Percentiles rank a stretch among this genome's conserved stretches.
These are phyloP conservation scores for Pinna nobilis DNA, from an alignment of 1,140 invertebrate genomes.

Conservation along the genomic window DNA sequence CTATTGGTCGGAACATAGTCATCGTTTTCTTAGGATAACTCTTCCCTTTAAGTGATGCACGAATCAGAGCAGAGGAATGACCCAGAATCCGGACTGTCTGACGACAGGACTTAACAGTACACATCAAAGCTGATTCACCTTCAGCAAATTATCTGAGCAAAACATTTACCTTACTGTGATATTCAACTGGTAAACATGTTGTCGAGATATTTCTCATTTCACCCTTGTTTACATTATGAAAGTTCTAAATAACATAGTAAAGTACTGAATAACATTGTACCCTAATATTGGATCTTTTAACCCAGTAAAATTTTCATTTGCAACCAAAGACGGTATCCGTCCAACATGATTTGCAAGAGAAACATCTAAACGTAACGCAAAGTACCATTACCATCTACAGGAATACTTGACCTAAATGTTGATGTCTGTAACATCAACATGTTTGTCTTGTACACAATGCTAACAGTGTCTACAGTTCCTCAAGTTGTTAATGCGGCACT, in stretches of 20 bases:
- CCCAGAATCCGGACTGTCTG: neutral
- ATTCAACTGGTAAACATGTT: neutral
- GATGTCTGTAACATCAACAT: neutral
- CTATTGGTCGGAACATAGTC: neutral
- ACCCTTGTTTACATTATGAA: no score
- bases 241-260: no score
- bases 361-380: slow-evolving; percentile 1
- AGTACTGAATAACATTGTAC: slow-evolving; percentile 41
- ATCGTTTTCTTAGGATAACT: neutral
- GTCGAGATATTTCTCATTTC: neutral
- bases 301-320: neutral
- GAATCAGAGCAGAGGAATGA: neutral
- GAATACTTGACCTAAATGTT: neutral
- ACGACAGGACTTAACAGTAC: neutral
- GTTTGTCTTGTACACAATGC: no score
- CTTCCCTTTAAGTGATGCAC: neutral
- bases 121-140: neutral
- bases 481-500: no score
- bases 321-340: neutral
- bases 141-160: neutral
- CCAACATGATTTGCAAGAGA: neutral
- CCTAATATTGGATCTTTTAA: slow-evolving; percentile 16
- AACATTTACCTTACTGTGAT: neutral
- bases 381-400: neutral
- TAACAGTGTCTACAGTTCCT: no score